Evolutionary conservation across 1,140 invertebrate genomes (phyloP).

Genomic region (Drosophila trapezifrons): DNA sequence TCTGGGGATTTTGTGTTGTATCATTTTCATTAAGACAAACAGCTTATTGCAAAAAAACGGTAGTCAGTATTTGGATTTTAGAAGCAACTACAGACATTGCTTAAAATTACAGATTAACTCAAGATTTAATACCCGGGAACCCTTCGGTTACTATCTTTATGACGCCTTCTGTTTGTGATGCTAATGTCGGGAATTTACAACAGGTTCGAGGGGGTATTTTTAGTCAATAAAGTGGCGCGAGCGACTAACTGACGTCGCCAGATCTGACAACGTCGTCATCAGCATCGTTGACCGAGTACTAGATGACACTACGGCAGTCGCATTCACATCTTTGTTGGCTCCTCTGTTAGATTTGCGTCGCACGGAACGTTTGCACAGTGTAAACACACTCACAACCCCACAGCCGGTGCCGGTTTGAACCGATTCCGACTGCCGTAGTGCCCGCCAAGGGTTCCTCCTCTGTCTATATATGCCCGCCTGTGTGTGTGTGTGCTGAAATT

Average conservation of each 20-base stretch:
- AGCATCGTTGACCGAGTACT: constrained; percentile 28
- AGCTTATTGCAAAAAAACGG: no score
- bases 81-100: background rate
- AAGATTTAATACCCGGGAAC: background rate
- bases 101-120: background rate
- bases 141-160: constrained; percentile 11
- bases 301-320: constrained; percentile 25
- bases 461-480: constrained; percentile 12
- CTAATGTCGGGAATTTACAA: constrained; percentile 32
- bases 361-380: constrained; percentile 63
- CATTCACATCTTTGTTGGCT: constrained; percentile 31
- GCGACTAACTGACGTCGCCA: constrained; percentile 47
- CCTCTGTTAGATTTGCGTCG: constrained; percentile 75
- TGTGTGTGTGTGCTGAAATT: constrained; percentile 64
- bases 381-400: constrained; percentile 42
- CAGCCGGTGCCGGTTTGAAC: constrained; percentile 67
- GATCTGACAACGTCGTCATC: constrained; percentile 36
- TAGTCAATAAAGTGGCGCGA: constrained; percentile 53
- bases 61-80: background rate
- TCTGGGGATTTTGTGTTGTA: background rate
- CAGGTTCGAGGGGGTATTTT: constrained; percentile 19
- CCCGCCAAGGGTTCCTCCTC: constrained; percentile 35
- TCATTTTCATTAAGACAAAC: background rate
- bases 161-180: constrained; percentile 22
- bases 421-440: constrained; percentile 64